phyloP scores from a whole-genome alignment of 1,140 invertebrate species.

The Drosophila grimshawi region DNA sequence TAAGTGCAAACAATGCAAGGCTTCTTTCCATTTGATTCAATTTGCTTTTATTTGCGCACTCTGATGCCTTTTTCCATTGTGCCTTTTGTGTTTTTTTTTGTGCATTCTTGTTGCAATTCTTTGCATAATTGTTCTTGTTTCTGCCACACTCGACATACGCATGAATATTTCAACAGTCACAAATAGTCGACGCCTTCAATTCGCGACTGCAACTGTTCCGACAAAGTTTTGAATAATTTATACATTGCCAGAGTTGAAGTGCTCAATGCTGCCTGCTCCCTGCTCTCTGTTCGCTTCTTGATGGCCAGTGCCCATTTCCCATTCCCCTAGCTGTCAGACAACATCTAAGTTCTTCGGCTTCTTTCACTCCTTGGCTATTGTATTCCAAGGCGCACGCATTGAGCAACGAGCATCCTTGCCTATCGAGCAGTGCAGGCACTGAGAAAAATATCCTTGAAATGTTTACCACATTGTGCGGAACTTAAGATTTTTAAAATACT shows the following conservation, averaged over 20 bases:
- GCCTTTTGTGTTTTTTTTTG: slow-evolving; percentile 8
- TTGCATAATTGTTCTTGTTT: slow-evolving; percentile 32
- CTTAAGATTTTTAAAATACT: too few relatives aligned
- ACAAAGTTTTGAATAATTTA: slow-evolving; percentile 77
- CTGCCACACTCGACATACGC: slow-evolving; percentile 17
- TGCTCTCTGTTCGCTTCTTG: neutral
- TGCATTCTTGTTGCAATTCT: slow-evolving; percentile 31
- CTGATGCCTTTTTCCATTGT: neutral
- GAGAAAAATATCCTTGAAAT: slow-evolving; percentile 10
- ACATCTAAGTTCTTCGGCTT: slow-evolving; percentile 1
- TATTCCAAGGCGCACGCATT: slow-evolving; percentile 14
- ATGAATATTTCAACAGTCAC: slow-evolving; percentile 66
- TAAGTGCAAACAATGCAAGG: slow-evolving; percentile 43
- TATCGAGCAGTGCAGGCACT: neutral
- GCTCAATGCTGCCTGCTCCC: slow-evolving; percentile 1
- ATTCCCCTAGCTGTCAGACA: slow-evolving; percentile 43
- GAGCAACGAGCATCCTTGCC: neutral
- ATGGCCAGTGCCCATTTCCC: slow-evolving; percentile 49
- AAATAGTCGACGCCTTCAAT: slow-evolving; percentile 23
- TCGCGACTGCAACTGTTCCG: slow-evolving; percentile 35
- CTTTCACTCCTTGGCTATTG: neutral
- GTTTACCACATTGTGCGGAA: neutral
- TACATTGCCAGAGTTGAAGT: slow-evolving; percentile 32
- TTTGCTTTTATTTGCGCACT: slow-evolving; percentile 22
- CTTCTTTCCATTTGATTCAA: slow-evolving; percentile 27